A percentile compares a stretch with the other conserved stretches of the same genome.
phyloP scores from a whole-genome alignment of 2,797 vertebrate genomes.

The Gobio occitaniae region DNA sequence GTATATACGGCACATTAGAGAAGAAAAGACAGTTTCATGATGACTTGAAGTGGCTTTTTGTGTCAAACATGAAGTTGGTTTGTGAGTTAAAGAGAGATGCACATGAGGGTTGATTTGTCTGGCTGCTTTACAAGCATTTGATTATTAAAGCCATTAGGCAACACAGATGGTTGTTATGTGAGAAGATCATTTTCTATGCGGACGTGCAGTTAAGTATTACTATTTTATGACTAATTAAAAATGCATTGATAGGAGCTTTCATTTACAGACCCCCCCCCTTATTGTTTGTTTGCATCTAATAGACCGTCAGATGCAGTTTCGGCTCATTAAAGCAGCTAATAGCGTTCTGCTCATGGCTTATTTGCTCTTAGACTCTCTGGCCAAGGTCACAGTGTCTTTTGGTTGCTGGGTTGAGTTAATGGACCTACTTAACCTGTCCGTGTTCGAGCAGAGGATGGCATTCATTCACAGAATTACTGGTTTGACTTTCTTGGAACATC shows the following conservation, averaged over 20 bases:
- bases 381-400: constrained; percentile 35
- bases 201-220: constrained; percentile 10
- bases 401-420: constrained; percentile 38
- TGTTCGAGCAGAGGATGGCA: constrained; percentile 23
- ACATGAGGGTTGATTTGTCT: constrained; percentile 8
- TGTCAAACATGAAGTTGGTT: constrained; percentile 9
- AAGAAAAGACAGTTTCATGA: not conserved
- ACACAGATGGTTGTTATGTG: not conserved
- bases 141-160: constrained; percentile 9
- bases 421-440: constrained; percentile 38
- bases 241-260: not conserved
- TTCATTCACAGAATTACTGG: not conserved
- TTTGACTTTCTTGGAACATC: not conserved
- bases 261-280: not conserved
- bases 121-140: constrained; percentile 1
- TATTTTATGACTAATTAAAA: constrained; percentile 21
- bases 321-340: constrained; percentile 9
- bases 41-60: not conserved
- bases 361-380: constrained; percentile 13
- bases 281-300: not conserved
- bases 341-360: not conserved
- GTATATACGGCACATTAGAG: accelerated
- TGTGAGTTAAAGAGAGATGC: constrained; percentile 21
- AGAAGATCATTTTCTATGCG: not conserved
- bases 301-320: not conserved